phyloP scores from a whole-genome alignment of 2,113 vertebrate genomes.

The zebrafish (Danio rerio) region GRCz12tu NC_133176.1:18835001-18835500 shows the following conservation, averaged over 20 bases:
- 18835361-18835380: too few relatives aligned
- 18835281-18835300: too few relatives aligned
- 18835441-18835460: too few relatives aligned
- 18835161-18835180: not conserved
- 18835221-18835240: constrained; percentile 14
- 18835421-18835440: too few relatives aligned
- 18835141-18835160: constrained; percentile 1
- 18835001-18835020: constrained; percentile 17
- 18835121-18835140: not conserved
- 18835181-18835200: not conserved
- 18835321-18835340: too few relatives aligned
- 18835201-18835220: constrained; percentile 4
- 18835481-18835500: too few relatives aligned
- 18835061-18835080: not conserved
- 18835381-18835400: too few relatives aligned
- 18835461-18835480: too few relatives aligned
- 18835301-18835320: too few relatives aligned
- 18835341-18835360: too few relatives aligned
- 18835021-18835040: not conserved
- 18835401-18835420: too few relatives aligned
- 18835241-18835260: not conserved
- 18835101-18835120: not conserved
- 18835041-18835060: not conserved
- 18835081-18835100: not conserved
- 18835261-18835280: not conserved